A percentile compares a stretch with the other conserved stretches of the same genome.
phyloP scores from a whole-genome alignment of 2,113 vertebrate genomes.

The Leptobrachium ailaonicum region DNA sequence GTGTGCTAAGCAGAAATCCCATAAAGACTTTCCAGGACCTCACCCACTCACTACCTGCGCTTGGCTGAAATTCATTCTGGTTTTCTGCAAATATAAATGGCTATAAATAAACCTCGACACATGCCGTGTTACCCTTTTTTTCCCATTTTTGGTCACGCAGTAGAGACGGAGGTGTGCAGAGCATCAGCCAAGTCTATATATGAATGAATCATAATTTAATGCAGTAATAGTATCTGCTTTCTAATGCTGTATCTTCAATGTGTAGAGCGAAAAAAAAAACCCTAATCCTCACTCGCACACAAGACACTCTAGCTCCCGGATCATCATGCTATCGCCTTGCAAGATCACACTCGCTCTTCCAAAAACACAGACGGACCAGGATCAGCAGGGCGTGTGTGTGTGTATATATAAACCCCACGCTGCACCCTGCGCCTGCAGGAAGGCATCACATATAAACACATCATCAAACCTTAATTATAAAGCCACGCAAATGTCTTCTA shows the following conservation, averaged over 20 bases:
- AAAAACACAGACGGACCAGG: slow-evolving; percentile 2
- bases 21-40: slow-evolving; percentile 38
- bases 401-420: slow-evolving; percentile 3
- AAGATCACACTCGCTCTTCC: slow-evolving; percentile 23
- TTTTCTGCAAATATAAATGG: not conserved
- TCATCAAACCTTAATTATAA: not conserved
- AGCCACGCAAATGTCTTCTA: no score
- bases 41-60: slow-evolving; percentile 7
- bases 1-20: slow-evolving; percentile 23
- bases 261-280: slow-evolving; percentile 13
- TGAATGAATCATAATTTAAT: slow-evolving; percentile 40
- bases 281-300: slow-evolving; percentile 39
- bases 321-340: slow-evolving; percentile 24
- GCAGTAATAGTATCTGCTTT: slow-evolving; percentile 41
- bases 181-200: slow-evolving; percentile 47
- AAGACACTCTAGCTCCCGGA: slow-evolving; percentile 36
- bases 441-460: not conserved
- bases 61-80: slow-evolving; percentile 12
- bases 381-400: not conserved
- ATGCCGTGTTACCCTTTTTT: slow-evolving; percentile 1
- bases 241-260: slow-evolving; percentile 35
- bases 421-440: not conserved
- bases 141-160: slow-evolving; percentile 38
- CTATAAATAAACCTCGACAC: slow-evolving; percentile 31
- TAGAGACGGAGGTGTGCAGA: slow-evolving; percentile 2